Evolutionary conservation across 2,113 vertebrate species (phyloP), one percentile per base, ranked within the genome.

Genomic region (Tychaedon coryphoeus): DNA sequence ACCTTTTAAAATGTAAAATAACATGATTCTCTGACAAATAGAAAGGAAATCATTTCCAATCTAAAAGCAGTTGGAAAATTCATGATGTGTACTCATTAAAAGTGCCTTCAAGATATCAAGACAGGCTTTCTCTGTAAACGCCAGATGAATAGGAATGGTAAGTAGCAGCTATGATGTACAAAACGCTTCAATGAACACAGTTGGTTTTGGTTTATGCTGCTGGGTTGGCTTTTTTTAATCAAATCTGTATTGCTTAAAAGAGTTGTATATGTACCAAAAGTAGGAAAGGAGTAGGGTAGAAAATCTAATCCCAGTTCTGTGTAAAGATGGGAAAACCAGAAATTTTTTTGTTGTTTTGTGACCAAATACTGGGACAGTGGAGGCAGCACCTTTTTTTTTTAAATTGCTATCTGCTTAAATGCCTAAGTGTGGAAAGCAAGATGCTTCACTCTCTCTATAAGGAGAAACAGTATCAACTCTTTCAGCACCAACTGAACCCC

Each of bases 1-100:
- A 93, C 71, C 95, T 94, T 97, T 97, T 86, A 56, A 96, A 96
- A 96, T 96, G 94, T 86, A 97, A 97, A 93, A 90, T 96, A 93
- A 90, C 47, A 77, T 15, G 67, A 96, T 96, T 95, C 78, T 86
- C 79, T 92, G 64, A 80, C 64, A 94, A 96, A 94, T 83, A 94
- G 88, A 86, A 95, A 85, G 78, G 85, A 96, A 96, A 95, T 92
- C 0, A 93, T 94, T 92, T 95, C 56, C 82, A 92, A 8, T 80
- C 60, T 77, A 86, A 93, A 88, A 95, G 93, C 78, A 94, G 78
- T 90, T 94, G 85, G 90, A 90, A 93, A 96, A 97, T 88, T 91
- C 85, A 74, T 77, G 67, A 93, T 80, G 72, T 88, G 88, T 93
- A 93, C 92, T 97, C 85, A 91, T 96, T 96, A 96, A 91, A 96